phyloP scores from a whole-genome alignment of 1,140 invertebrate genomes.

The Eumaeus atala region DNA sequence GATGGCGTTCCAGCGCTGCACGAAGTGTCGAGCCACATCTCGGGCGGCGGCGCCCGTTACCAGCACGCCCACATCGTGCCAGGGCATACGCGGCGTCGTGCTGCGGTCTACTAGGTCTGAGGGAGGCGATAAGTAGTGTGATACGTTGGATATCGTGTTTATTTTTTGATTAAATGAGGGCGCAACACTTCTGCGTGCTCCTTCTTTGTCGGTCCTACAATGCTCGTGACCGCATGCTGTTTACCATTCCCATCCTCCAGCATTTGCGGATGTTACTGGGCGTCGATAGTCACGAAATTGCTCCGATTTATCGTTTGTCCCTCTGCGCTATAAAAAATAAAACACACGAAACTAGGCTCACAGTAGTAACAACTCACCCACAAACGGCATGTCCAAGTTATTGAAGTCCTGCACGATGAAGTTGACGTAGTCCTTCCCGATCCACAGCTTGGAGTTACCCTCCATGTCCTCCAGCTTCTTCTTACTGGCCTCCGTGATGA shows the following conservation, averaged over 20 bases:
- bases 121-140: conserved; percentile 39
- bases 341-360: too few relatives aligned
- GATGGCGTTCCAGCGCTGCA: conserved; percentile 97
- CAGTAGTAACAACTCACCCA: conserved; percentile 81
- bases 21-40: conserved; percentile 96
- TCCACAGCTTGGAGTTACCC: conserved; percentile 91
- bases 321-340: too few relatives aligned
- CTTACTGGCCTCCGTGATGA: conserved; percentile 58
- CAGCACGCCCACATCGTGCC: conserved; percentile 96
- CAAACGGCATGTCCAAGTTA: conserved; percentile 91
- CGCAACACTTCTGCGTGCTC: too few relatives aligned
- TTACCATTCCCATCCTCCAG: too few relatives aligned
- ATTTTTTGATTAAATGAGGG: too few relatives aligned
- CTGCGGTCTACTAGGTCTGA: conserved; percentile 91
- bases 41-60: conserved; percentile 89
- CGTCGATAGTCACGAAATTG: too few relatives aligned
- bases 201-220: too few relatives aligned
- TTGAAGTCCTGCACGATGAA: conserved; percentile 99
- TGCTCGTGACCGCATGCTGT: too few relatives aligned
- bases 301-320: too few relatives aligned
- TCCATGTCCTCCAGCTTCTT: conserved; percentile 59
- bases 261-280: too few relatives aligned
- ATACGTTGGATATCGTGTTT: too few relatives aligned
- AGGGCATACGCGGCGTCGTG: conserved; percentile 95
- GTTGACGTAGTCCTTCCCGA: conserved; percentile 98